Evolutionary conservation across 2,113 vertebrate genomes (phyloP).

Genomic region (Siniperca knerii): DNA sequence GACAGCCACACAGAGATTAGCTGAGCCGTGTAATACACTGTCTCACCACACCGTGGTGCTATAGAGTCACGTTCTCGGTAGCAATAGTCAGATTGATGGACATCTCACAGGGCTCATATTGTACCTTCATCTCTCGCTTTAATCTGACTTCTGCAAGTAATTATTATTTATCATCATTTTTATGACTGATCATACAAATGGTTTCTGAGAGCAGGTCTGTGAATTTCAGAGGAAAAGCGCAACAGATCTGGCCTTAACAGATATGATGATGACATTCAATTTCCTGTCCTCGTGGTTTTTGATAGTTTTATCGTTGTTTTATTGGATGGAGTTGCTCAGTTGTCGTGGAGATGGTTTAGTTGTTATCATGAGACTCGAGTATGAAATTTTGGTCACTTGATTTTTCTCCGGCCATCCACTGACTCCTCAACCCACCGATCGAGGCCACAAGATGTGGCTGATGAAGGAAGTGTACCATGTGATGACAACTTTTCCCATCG

Average conservation of each 20-base stretch:
- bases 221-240: constrained; percentile 18
- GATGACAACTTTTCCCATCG: too few species aligned
- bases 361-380: too few species aligned
- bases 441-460: too few species aligned
- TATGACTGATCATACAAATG: neutral
- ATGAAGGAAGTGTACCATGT: too few species aligned
- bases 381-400: too few species aligned
- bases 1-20: constrained; percentile 38
- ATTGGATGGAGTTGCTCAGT: too few species aligned
- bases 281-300: constrained; percentile 11
- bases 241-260: constrained; percentile 53
- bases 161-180: neutral
- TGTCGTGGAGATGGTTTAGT: too few species aligned
- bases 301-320: neutral
- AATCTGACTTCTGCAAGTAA: neutral
- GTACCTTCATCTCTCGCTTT: constrained; percentile 1
- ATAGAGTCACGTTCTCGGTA: neutral
- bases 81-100: neutral
- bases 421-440: too few species aligned
- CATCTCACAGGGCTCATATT: constrained; percentile 9
- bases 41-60: constrained; percentile 20
- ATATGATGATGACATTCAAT: constrained; percentile 13
- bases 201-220: neutral
- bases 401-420: too few species aligned
- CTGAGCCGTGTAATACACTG: constrained; percentile 20